phyloP scores from a whole-genome alignment of 2,888 invertebrate genomes.

The Mesochorus sp. region DNA sequence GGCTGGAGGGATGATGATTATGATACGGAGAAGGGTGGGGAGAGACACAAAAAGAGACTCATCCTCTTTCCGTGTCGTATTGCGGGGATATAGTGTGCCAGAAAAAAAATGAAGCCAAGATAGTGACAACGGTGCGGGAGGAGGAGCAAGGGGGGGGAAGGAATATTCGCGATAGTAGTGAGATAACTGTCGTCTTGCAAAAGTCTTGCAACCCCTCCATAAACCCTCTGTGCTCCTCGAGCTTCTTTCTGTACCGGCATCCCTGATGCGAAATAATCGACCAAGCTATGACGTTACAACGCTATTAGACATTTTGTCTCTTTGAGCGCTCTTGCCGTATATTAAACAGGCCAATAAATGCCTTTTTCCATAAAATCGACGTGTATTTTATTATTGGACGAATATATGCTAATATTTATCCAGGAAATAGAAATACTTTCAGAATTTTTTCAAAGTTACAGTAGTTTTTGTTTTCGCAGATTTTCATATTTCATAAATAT shows the following conservation, averaged over 20 bases:
- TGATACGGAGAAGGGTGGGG: slow-evolving; percentile 25
- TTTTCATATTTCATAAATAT: too few relatives aligned
- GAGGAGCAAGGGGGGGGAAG: not conserved
- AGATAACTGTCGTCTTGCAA: slow-evolving; percentile 53
- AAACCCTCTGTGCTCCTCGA: not conserved
- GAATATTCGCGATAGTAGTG: slow-evolving; percentile 53
- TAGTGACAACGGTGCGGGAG: slow-evolving; percentile 21
- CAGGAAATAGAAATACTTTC: too few relatives aligned
- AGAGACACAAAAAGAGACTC: slow-evolving; percentile 1
- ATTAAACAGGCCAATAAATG: too few relatives aligned
- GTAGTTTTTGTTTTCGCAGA: too few relatives aligned
- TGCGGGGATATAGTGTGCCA: slow-evolving; percentile 5
- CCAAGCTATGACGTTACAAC: too few relatives aligned
- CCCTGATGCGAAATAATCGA: not conserved
- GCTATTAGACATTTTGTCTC: too few relatives aligned
- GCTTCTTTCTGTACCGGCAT: not conserved
- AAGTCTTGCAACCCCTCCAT: not conserved
- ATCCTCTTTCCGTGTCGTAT: slow-evolving; percentile 20
- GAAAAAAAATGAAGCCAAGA: slow-evolving; percentile 26
- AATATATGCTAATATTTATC: too few relatives aligned
- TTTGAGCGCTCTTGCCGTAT: too few relatives aligned
- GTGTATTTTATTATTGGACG: too few relatives aligned
- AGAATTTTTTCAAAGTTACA: too few relatives aligned
- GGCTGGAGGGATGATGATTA: slow-evolving; percentile 29
- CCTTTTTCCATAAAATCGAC: too few relatives aligned